A percentile compares a stretch with the other conserved stretches of the same genome.
Conservation (phyloP, 2,888 invertebrate species). For the Melieria crassipennis region DNA sequence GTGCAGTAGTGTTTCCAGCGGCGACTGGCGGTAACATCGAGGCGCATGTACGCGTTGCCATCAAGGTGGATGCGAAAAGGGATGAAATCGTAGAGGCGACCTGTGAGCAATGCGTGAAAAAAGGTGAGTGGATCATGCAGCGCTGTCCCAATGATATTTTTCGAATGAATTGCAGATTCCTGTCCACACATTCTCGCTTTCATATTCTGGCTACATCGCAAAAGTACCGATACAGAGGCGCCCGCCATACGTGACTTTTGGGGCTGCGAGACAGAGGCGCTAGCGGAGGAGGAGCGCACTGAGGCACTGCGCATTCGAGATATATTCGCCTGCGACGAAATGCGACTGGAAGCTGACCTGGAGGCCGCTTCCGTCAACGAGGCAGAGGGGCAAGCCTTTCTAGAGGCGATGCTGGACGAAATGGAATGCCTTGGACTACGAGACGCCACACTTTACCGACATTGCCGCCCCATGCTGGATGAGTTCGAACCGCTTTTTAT, state of each 20-base stretch:
- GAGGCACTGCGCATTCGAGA: slow-evolving; percentile 56
- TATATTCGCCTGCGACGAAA: slow-evolving; percentile 54
- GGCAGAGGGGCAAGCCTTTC: slow-evolving; percentile 53
- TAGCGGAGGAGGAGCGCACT: slow-evolving; percentile 50
- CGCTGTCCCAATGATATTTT: neutral
- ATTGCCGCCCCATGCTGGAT: slow-evolving; percentile 58
- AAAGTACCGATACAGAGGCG: slow-evolving; percentile 49
- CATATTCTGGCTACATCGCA: slow-evolving; percentile 61
- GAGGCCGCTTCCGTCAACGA: slow-evolving; percentile 48
- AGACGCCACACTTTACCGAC: slow-evolving; percentile 58
- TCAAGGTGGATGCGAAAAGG: slow-evolving; percentile 52
- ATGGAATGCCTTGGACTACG: slow-evolving; percentile 57
- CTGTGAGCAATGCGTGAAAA: slow-evolving; percentile 53
- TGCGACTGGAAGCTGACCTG: slow-evolving; percentile 53
- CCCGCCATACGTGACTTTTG: slow-evolving; percentile 56
- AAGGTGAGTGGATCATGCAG: slow-evolving; percentile 35
- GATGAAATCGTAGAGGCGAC: slow-evolving; percentile 49
- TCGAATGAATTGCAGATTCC: slow-evolving; percentile 43
- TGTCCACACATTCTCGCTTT: slow-evolving; percentile 60
- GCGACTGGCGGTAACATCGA: slow-evolving; percentile 51
- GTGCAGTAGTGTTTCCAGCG: slow-evolving; percentile 56
- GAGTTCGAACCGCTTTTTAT: slow-evolving; percentile 62
- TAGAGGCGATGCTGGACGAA: slow-evolving; percentile 59
- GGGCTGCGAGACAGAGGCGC: slow-evolving; percentile 56
- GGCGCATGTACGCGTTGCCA: slow-evolving; percentile 50